phyloP scores from a whole-genome alignment of 2,888 invertebrate genomes.

The Plebejus anna region DNA sequence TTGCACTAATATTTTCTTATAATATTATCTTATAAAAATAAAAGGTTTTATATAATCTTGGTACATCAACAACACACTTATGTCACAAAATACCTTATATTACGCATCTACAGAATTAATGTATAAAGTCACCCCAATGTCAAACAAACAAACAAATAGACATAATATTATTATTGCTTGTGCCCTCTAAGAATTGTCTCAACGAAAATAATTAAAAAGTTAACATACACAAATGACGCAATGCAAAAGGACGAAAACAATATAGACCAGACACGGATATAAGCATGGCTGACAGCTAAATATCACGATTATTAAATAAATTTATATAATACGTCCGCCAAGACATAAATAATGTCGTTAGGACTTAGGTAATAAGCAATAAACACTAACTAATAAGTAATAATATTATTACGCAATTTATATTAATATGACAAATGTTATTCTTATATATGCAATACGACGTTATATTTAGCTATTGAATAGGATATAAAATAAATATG shows the following conservation, averaged over 20 bases:
- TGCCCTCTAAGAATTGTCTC: background rate
- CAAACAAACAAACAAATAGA: constrained; percentile 16
- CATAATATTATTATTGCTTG: background rate
- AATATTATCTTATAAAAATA: background rate
- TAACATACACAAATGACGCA: background rate
- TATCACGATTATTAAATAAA: background rate
- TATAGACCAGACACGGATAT: background rate
- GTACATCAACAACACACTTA: background rate
- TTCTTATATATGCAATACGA: background rate
- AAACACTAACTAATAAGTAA: background rate
- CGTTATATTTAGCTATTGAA: background rate
- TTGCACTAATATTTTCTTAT: no score
- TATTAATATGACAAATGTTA: background rate
- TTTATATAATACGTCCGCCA: background rate
- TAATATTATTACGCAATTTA: background rate
- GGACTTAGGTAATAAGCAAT: background rate
- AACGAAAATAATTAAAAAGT: constrained; percentile 5
- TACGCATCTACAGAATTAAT: background rate
- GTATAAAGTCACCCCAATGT: background rate
- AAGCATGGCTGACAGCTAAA: background rate
- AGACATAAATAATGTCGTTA: background rate
- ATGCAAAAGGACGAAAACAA: background rate
- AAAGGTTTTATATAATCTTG: background rate
- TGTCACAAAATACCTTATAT: background rate
- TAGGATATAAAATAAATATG: background rate